Evolutionary conservation across 1,140 invertebrate genomes (phyloP).

Genomic region (Arctopsyche grandis): DNA sequence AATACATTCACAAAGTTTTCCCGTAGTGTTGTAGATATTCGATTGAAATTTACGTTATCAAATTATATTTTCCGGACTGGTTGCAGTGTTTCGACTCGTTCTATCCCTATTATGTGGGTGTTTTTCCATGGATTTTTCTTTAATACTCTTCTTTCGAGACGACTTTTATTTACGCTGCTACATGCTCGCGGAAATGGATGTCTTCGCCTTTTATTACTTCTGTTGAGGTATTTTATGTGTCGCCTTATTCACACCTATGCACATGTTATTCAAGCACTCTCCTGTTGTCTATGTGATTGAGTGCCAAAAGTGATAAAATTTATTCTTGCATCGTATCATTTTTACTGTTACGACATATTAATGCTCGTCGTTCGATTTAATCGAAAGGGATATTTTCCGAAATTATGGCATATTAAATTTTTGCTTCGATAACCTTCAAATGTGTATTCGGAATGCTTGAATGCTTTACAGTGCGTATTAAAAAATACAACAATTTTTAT

Average conservation of each 20-base stretch:
- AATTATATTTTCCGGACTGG: constrained; percentile 27
- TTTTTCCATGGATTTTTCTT: constrained; percentile 18
- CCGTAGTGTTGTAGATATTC: no score
- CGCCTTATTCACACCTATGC: constrained; percentile 29
- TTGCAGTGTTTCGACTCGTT: neutral
- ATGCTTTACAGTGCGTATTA: neutral
- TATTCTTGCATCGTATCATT: constrained; percentile 9
- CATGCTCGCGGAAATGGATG: constrained; percentile 42
- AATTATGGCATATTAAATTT: no score
- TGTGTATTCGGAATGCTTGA: neutral
- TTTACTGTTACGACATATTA: neutral
- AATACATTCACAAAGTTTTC: no score
- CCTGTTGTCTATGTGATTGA: constrained; percentile 13
- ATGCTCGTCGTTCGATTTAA: neutral
- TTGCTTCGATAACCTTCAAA: no score
- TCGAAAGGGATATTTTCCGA: neutral
- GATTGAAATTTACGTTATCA: constrained; percentile 10
- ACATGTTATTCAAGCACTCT: constrained; percentile 6
- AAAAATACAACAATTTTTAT: neutral
- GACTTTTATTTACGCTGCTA: constrained; percentile 39
- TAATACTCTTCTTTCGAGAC: constrained; percentile 40
- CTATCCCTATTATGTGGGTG: constrained; percentile 30
- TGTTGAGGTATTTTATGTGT: constrained; percentile 42
- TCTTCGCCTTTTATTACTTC: constrained; percentile 45
- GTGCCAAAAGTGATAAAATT: constrained; percentile 28